Evolutionary conservation across 2,797 vertebrate species (phyloP), one percentile per base, ranked within the genome.

Genomic region (Fundulus diaphanus): DNA sequence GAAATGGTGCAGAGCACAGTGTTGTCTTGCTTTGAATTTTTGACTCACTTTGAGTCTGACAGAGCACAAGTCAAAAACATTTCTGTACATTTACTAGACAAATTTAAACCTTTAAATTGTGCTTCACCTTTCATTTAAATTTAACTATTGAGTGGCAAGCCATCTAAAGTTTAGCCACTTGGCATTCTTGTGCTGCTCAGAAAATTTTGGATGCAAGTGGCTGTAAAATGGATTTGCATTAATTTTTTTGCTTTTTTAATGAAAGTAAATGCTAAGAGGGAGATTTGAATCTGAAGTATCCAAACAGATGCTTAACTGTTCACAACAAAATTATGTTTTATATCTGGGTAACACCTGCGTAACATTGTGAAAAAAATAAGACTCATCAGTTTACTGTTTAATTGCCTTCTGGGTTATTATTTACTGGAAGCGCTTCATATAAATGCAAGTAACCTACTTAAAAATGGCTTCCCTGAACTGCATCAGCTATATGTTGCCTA

Each of bases 401-500:
- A 6, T 51, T 22, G 33, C 72, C 18, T 70, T 20, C 54, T 35
- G 8, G 79, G 67, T 46, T 76, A 67, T 44, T 46, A 6, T n/a
- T 29, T 20, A 35, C 7, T 65, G 37, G 68, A 35, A 9, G n/a
- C 68, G 72, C 65, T 24, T 57, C 8, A 72, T 74, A 56, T 79
- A 70, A 79, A 73, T 70, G 79, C 77, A 81, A 82, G 83, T 61
- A 65, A 48, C 46, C 70, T 22, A 35, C 1, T 56, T 57, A 78
- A 70, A 83, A 81, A 72, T 33, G 56, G 46, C 42, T 80, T 44
- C 7, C 82, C 72, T 78, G 68, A 87, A 80, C 66, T 68, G 24
- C 77, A 82, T 87, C 78, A 85, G n/a, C 71, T 27, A n/a, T 42
- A 68, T 81, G 74, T 76, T 74, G 74, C 73, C 33, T 52, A 35